phyloP scores from a whole-genome alignment of 2,113 vertebrate species.

The Otocyon megalotis region DNA sequence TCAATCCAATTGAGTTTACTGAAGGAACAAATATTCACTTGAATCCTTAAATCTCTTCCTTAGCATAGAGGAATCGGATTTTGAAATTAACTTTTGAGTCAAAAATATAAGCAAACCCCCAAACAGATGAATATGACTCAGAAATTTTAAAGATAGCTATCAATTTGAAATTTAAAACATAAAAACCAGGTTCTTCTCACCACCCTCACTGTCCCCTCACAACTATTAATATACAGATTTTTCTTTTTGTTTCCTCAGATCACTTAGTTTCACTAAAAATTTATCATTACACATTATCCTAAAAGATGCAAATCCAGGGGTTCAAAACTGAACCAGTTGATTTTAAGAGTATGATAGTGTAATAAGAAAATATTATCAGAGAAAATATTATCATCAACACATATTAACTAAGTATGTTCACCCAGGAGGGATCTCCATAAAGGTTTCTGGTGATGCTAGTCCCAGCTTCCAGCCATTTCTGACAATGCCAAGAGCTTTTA shows the following conservation, averaged over 20 bases:
- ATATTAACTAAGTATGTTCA: neutral
- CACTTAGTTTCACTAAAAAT: conserved; percentile 20
- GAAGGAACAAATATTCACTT: neutral
- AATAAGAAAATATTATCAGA: conserved; percentile 54
- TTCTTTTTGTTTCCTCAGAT: conserved; percentile 71
- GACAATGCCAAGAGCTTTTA: conserved; percentile 53
- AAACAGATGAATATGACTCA: conserved; percentile 65
- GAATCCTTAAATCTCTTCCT: neutral
- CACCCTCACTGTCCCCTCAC: neutral
- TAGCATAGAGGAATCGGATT: neutral
- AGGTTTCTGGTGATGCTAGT: conserved; percentile 9
- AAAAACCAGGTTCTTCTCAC: neutral
- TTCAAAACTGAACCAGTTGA: conserved; percentile 64
- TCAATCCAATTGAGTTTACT: conserved; percentile 28
- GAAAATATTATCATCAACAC: conserved; percentile 37
- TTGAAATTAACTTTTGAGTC: neutral
- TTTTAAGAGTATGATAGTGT: conserved; percentile 61
- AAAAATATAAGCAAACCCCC: conserved; percentile 35
- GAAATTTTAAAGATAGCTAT: conserved; percentile 33
- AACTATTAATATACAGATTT: conserved; percentile 27
- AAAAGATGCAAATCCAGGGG: conserved; percentile 50
- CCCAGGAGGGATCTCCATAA: neutral
- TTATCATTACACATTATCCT: conserved; percentile 11
- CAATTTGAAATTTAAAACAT: conserved; percentile 24
- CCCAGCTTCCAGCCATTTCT: conserved; percentile 63